Conservation (phyloP, 2,888 invertebrate genomes). For the Microplitis manilae region DNA sequence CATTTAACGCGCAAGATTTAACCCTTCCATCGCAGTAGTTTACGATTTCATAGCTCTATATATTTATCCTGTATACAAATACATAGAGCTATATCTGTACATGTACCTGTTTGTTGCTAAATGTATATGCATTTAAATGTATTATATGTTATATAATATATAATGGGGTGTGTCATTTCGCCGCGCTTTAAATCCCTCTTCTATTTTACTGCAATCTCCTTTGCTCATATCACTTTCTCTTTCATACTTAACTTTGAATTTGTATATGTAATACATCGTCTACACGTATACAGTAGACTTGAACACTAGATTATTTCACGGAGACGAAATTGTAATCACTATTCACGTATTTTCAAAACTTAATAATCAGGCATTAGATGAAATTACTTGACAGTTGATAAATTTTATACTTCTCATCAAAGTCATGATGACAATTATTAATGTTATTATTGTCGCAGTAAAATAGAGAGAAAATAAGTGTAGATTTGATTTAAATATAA, state of each 20-base stretch:
- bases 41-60: conserved; percentile 53
- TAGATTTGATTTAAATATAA: not conserved
- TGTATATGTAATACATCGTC: not conserved
- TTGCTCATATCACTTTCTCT: conserved; percentile 16
- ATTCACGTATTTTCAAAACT: conserved; percentile 61
- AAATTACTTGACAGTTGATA: conserved; percentile 38
- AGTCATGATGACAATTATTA: conserved; percentile 52
- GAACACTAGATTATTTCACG: not conserved
- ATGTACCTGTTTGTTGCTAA: conserved; percentile 36
- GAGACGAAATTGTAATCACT: conserved; percentile 53
- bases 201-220: conserved; percentile 29
- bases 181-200: conserved; percentile 59
- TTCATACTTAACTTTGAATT: conserved; percentile 14
- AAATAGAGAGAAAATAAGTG: not conserved
- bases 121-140: conserved; percentile 9
- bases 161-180: conserved; percentile 58
- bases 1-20: conserved; percentile 65
- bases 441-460: not conserved
- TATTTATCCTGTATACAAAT: conserved; percentile 11
- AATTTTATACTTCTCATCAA: conserved; percentile 39
- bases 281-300: not conserved
- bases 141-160: conserved; percentile 7
- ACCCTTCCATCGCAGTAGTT: conserved; percentile 61
- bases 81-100: conserved; percentile 43
- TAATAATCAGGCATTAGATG: conserved; percentile 54